These are phyloP conservation scores for Ondatra zibethicus DNA, from an alignment of 2,113 vertebrate genomes.

Conservation along the genomic window DNA sequence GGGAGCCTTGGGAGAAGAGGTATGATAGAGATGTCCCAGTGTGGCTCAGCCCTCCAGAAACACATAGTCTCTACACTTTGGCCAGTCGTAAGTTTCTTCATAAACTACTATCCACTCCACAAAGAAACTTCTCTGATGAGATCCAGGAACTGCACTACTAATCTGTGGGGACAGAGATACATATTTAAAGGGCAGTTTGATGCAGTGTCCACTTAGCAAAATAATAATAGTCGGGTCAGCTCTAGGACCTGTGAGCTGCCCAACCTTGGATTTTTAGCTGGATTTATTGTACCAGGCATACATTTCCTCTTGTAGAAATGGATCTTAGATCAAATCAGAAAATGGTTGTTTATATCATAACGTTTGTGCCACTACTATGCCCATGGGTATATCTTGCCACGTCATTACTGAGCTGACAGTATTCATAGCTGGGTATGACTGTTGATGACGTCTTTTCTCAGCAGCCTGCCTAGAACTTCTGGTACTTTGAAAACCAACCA, in stretches of 20 bases:
- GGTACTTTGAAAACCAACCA: not conserved
- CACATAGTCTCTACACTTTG: not conserved
- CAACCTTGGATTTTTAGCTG: not conserved
- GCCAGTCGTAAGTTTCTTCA: not conserved
- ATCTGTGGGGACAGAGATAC: not conserved
- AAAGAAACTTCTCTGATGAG: not conserved
- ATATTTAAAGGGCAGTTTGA: not conserved
- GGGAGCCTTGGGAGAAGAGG: not conserved
- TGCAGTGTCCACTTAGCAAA: not conserved
- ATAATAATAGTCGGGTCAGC: not conserved
- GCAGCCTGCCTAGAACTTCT: not conserved
- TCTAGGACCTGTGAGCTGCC: not conserved
- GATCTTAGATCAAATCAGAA: not conserved
- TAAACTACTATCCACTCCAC: not conserved
- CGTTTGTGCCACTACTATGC: not conserved
- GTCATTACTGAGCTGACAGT: not conserved
- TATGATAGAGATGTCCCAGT: not conserved
- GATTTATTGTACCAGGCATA: not conserved
- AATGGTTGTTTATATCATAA: not conserved
- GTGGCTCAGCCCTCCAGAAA: not conserved
- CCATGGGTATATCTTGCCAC: not conserved
- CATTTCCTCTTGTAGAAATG: not conserved
- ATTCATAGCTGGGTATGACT: not conserved
- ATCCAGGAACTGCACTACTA: not conserved
- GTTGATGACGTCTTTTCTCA: not conserved